Evolutionary conservation across 2,113 vertebrate genomes (phyloP), one percentile per base, ranked within the genome.

Genomic region (Siniperca chuatsi): DNA sequence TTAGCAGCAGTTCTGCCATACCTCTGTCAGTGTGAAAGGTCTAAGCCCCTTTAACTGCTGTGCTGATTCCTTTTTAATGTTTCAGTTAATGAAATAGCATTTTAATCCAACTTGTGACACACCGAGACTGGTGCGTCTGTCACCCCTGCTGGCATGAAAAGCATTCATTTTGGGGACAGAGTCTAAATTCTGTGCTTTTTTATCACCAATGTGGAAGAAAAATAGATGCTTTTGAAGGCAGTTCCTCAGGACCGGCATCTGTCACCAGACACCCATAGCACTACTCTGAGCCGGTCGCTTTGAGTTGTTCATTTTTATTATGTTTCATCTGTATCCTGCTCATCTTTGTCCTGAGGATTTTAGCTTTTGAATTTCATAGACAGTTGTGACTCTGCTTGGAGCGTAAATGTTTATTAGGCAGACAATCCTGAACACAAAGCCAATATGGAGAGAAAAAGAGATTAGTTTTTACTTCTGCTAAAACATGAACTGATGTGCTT

Each of bases 321-420:
- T 20, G 62, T 68, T 87, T 86, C 75, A 89, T 85, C 73, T 25
- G 4, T n/a, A 73, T 23, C 78, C 50, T 11, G 29, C 72, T 75
- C 44, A 20, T 57, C 70, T 76, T 75, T 88, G 83, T 89, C 86
- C 86, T 0, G 18, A 21, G 79, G 89, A 85, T 42, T 71, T 82
- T 67, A 33, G 77, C 75, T 86, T 90, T 85, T 80, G 48, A 79
- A 90, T 90, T 89, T 88, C 78, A 84, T 69, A 84, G 84, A 88
- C 78, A 83, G 80, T 37, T 60, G 48, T 60, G 79, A 85, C 86
- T 54, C 18, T 21, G 67, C 82, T 76, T 18, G 64, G 66, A 91
- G 7, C 52, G 8, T 21, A 2, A 90, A 87, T 78, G 79, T 92
- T 85, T 90, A 89, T 89, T 75, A 86, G 58, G 40, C 64, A 92